Conservation (phyloP, 2,797 vertebrate species). For the Peromyscus eremicus region DNA sequence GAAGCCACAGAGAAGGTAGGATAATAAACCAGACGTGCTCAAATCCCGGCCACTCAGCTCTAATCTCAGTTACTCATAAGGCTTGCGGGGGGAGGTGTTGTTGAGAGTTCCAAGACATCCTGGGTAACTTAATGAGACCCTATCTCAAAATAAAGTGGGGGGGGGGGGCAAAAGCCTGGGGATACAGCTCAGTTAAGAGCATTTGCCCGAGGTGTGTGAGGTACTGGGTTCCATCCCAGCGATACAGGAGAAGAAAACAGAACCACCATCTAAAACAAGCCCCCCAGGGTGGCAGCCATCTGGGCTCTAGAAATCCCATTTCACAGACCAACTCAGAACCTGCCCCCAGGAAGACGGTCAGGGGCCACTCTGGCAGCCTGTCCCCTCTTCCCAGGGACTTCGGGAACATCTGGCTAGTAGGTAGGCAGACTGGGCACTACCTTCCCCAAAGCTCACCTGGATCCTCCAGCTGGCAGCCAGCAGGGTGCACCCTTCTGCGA, state of each 20-base stretch:
- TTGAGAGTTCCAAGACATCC: neutral
- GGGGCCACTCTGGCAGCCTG: neutral
- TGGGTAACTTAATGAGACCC: neutral
- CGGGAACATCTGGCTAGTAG: neutral
- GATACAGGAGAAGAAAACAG: neutral
- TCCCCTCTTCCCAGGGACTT: neutral
- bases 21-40: neutral
- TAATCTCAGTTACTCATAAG: neutral
- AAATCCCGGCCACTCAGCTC: neutral
- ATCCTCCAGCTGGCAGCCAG: neutral
- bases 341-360: neutral
- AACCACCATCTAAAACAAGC: accelerated
- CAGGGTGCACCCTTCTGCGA: neutral
- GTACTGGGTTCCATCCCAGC: neutral
- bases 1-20: neutral
- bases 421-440: neutral
- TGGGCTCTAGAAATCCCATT: neutral
- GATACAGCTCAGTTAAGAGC: neutral
- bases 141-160: neutral
- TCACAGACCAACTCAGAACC: neutral
- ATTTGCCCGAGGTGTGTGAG: neutral
- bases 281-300: neutral
- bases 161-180: neutral
- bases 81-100: neutral
- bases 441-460: neutral